Evolutionary conservation across 2,797 vertebrate genomes (phyloP), one percentile per base, ranked within the genome.

Genomic region (Sebastes trivittatus): DNA sequence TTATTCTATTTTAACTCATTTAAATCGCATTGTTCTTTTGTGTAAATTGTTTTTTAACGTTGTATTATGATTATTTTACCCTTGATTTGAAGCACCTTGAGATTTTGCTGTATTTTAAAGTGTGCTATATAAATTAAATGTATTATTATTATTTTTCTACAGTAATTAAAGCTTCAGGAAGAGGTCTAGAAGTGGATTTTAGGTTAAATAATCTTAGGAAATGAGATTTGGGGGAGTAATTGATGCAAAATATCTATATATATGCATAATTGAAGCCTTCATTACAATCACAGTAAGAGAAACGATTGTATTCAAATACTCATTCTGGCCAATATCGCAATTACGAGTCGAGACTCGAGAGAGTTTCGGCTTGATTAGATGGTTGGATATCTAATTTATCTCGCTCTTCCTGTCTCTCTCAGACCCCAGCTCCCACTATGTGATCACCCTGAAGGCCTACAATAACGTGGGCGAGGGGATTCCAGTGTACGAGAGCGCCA

Each of bases 401-500:
- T 84, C 38, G 2, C 52, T 56, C 18, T 27, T 58, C 54, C 59
- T 9, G n/a, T 55, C 20, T 83, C 54, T 77, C 80, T 66, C 92
- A 99, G 98, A 99, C 85, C 96, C 98, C 72, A 99, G 97, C 90
- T 99, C 98, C 22, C 97, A 98, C 91, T 99, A 99, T 0, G 98
- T 99, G 81, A 99, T 99, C 90, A 98, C 98, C 13, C 95, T 99
- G 91, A 99, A 98, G 89, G 98, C 98, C 0, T 99, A 94, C 82
- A 99, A 99, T 93, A 99, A 99, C 0, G 96, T 99, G 61, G 98
- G 98, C 0, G 98, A 99, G 92, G 98, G 98, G 55, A 98, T 99
- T 75, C 98, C 98, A 0, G 96, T 99, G 78, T 99, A 99, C 1
- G 98, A 99, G 95, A 99, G 98, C 10, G 98, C 98, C 0, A 95